phyloP scores from a whole-genome alignment of 2,113 vertebrate genomes.

The Mirounga angustirostris region DNA sequence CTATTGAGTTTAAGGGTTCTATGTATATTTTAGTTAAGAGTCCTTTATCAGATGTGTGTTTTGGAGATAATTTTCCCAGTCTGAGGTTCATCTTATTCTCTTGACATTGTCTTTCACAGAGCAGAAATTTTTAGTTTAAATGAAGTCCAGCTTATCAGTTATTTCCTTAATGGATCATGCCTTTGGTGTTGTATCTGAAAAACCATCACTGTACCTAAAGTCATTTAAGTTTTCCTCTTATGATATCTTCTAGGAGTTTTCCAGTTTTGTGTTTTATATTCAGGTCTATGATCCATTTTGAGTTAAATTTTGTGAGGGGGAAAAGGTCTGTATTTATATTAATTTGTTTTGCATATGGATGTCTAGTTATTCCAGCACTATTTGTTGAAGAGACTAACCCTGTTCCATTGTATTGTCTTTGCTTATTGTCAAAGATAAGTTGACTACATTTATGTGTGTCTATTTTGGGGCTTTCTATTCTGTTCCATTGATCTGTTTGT shows the following conservation, averaged over 20 bases:
- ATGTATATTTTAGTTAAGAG: background rate
- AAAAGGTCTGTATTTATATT: background rate
- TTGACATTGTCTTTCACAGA: background rate
- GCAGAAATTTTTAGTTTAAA: slow-evolving; percentile 4
- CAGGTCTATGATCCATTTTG: slow-evolving; percentile 1
- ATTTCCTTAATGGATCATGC: background rate
- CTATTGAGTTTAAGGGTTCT: background rate
- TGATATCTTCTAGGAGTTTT: background rate
- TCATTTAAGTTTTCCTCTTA: background rate
- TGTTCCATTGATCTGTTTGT: background rate
- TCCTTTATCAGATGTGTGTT: background rate
- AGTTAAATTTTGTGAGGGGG: background rate
- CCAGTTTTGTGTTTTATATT: background rate
- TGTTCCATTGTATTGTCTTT: background rate
- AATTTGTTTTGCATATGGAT: background rate
- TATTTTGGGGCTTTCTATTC: background rate
- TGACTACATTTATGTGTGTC: background rate
- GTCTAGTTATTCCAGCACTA: background rate
- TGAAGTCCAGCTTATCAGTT: background rate
- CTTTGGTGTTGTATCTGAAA: background rate
- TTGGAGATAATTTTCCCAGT: background rate
- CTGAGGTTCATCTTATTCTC: background rate
- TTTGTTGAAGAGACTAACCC: background rate
- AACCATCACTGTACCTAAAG: background rate
- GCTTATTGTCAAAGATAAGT: background rate